Percentiles rank a stretch among this genome's conserved stretches.
Evolutionary conservation across 2,888 invertebrate genomes (phyloP).

Genomic region (Synanthedon formicaeformis): DNA sequence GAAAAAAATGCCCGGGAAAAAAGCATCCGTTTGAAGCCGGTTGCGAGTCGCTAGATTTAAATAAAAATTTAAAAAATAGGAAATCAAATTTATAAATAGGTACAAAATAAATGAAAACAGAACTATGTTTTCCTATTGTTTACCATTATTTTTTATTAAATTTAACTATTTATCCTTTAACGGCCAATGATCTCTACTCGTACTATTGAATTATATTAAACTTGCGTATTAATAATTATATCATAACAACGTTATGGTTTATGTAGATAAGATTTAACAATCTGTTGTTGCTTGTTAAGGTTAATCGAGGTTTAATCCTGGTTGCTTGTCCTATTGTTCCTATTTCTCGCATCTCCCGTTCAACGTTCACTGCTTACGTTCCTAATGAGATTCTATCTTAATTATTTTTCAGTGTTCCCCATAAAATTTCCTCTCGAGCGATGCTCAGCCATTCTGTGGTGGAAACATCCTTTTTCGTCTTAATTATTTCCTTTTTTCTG

Average conservation of each 20-base stretch:
- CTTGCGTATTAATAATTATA: no score
- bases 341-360: conserved; percentile 4
- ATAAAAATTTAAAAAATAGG: no score
- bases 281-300: conserved; percentile 4
- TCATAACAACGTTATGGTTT: background rate
- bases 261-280: background rate
- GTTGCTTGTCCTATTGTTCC: background rate
- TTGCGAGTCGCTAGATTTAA: no score
- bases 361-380: conserved; percentile 19
- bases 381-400: conserved; percentile 50
- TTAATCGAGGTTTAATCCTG: conserved; percentile 1
- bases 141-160: no score
- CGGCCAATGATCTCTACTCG: no score
- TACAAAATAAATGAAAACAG: no score
- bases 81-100: no score
- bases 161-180: no score
- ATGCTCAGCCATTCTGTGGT: conserved; percentile 39
- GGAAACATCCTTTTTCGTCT: conserved; percentile 46
- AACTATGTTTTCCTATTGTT: no score
- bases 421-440: conserved; percentile 37
- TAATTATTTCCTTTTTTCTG: conserved; percentile 53
- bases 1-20: no score
- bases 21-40: no score
- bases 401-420: conserved; percentile 48
- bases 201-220: no score